A percentile compares a stretch with the other conserved stretches of the same genome.
These are phyloP conservation scores for Glyptemys insculpta DNA, from an alignment of 2,797 vertebrate species.

Conservation along the genomic window DNA sequence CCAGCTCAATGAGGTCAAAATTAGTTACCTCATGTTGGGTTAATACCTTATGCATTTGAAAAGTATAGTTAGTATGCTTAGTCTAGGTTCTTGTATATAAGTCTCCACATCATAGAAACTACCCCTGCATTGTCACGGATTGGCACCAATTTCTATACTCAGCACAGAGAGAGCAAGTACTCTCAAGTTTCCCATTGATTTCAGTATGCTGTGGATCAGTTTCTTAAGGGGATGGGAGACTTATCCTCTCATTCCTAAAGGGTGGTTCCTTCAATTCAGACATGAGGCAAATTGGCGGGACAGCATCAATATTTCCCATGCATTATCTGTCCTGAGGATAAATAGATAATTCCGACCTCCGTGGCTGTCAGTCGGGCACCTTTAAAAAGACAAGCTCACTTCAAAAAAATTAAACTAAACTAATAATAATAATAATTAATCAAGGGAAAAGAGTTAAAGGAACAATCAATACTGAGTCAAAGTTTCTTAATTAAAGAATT, in stretches of 20 bases:
- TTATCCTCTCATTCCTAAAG: not conserved
- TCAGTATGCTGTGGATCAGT: not conserved
- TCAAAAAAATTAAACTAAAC: not conserved
- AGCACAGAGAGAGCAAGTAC: not conserved
- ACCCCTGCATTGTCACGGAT: not conserved
- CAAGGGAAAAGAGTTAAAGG: not conserved
- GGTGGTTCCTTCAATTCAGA: not conserved
- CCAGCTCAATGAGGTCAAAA: not conserved
- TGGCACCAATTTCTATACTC: not conserved
- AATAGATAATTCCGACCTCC: not conserved
- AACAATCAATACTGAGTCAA: not conserved
- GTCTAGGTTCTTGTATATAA: not conserved
- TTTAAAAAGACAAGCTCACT: not conserved
- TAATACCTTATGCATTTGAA: not conserved
- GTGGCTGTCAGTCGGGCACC: not conserved
- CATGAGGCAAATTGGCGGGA: not conserved
- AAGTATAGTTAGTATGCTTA: not conserved
- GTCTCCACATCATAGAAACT: not conserved
- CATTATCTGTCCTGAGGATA: not conserved
- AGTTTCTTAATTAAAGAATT: not conserved
- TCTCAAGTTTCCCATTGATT: not conserved
- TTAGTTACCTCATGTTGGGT: not conserved
- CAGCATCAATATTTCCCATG: not conserved
- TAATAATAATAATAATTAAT: not conserved
- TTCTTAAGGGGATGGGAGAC: not conserved